Evolutionary conservation across 2,888 invertebrate species (phyloP), one percentile per base, ranked within the genome.

Genomic region (Eupithecia centaureata): DNA sequence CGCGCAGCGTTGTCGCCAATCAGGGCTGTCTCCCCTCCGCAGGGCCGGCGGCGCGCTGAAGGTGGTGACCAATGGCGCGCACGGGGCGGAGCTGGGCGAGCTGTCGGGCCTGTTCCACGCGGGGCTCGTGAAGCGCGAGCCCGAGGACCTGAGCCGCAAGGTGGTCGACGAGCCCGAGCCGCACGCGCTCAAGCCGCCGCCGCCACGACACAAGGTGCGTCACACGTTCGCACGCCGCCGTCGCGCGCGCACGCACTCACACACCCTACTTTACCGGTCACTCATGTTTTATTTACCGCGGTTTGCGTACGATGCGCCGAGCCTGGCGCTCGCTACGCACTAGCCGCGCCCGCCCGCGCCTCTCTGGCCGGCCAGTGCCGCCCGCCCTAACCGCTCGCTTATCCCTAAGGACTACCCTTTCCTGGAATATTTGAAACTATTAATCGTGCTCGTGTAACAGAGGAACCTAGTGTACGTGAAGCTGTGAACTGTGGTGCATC

Each of bases 121-220:
- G 86, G 95, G 95, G 85, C 94, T 95, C 86, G 96, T 96, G 88
- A 96, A 96, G 93, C 95, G 96, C 87, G 97, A 96, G 91, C 96
- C 96, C 82, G 96, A 96, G 93, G 97, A 97, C 89, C 94, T 96
- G 79, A 96, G 96, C 94, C 94, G 95, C 88, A 95, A 95, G 93
- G 91, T 94, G 89, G 94, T 94, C 87, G 94, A 94, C 87, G 94
- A 94, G 88, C 94, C 95, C 82, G 88, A 90, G 87, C 86, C 91
- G 91, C 92, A 94, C 93, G 90, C 94, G 95, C 86, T 94, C 94
- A 87, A 94, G 94, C 90, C 94, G 94, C 89, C 94, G 94, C 89
- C 63, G 57, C 70, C 89, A 90, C 91, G 95, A 89, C 95, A 95
- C 86, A 95, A 95, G 95, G 95, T 95, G 93, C 93, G 93, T 93